A percentile compares a stretch with the other conserved stretches of the same genome.
Conservation (phyloP, 2,888 invertebrate species). For the Congeria kusceri region DNA sequence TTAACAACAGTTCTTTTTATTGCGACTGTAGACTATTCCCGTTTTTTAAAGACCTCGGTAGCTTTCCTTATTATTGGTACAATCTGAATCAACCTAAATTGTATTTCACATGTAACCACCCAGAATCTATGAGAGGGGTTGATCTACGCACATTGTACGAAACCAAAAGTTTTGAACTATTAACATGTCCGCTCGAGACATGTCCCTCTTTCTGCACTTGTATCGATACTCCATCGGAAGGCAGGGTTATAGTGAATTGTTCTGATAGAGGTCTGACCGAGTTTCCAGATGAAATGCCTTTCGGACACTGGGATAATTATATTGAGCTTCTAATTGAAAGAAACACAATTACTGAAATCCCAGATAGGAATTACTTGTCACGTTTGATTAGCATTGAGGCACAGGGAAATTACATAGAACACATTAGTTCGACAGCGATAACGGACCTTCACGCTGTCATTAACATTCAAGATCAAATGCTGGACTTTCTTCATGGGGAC, state of each 20-base stretch:
- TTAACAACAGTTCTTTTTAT: background rate
- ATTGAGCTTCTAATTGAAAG: slow-evolving; percentile 23
- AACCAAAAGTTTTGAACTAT: slow-evolving; percentile 11
- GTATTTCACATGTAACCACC: slow-evolving; percentile 9
- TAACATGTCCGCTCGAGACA: slow-evolving; percentile 33
- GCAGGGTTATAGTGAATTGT: slow-evolving; percentile 29
- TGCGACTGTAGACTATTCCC: slow-evolving; percentile 37
- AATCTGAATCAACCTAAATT: background rate
- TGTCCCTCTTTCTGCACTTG: slow-evolving; percentile 38
- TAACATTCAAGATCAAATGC: slow-evolving; percentile 17
- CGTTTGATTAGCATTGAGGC: no score
- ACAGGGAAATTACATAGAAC: no score
- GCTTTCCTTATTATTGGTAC: no score
- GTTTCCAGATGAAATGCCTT: slow-evolving; percentile 22
- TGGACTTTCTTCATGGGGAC: slow-evolving; percentile 10
- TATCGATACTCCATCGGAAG: slow-evolving; percentile 35
- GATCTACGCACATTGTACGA: background rate
- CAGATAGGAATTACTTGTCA: slow-evolving; percentile 26
- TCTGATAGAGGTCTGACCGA: slow-evolving; percentile 8
- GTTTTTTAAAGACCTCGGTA: background rate
- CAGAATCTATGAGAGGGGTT: slow-evolving; percentile 32
- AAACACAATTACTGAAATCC: slow-evolving; percentile 29
- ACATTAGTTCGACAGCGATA: no score
- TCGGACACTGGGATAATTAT: slow-evolving; percentile 30
- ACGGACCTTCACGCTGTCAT: background rate